A percentile compares a stretch with the other conserved stretches of the same genome.
Conservation (phyloP, 2,113 vertebrate species). For the Uropsilus gracilis region DNA sequence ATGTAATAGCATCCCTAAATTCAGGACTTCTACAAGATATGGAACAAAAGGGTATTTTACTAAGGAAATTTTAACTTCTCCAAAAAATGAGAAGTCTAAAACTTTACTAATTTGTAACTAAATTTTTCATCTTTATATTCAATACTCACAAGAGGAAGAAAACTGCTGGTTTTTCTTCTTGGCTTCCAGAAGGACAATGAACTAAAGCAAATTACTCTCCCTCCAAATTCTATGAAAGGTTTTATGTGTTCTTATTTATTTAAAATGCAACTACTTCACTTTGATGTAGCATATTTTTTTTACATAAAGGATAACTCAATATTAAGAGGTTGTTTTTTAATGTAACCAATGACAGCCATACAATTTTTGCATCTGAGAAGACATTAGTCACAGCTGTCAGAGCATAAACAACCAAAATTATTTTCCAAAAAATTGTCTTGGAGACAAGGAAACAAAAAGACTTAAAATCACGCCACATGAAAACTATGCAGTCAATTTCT, state of each 20-base stretch:
- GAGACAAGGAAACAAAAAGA: not conserved
- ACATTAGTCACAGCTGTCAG: not conserved
- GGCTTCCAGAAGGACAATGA: slow-evolving; percentile 58
- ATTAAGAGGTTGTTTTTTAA: slow-evolving; percentile 45
- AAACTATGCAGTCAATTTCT: not conserved
- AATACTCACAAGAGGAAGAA: slow-evolving; percentile 72
- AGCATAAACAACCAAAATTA: not conserved
- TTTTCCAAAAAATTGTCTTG: not conserved
- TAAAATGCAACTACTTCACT: slow-evolving; percentile 78
- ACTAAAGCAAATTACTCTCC: slow-evolving; percentile 71
- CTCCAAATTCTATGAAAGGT: slow-evolving; percentile 80
- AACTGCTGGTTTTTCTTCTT: not conserved
- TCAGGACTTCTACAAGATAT: not conserved
- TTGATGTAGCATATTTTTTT: slow-evolving; percentile 86
- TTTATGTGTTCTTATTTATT: slow-evolving; percentile 77
- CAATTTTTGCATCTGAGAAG: slow-evolving; percentile 10
- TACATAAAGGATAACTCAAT: slow-evolving; percentile 65
- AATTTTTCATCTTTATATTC: slow-evolving; percentile 69
- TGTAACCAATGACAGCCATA: not conserved
- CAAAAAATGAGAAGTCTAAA: slow-evolving; percentile 59
- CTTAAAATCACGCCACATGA: slow-evolving; percentile 4
- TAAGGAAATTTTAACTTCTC: slow-evolving; percentile 59
- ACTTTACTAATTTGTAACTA: not conserved
- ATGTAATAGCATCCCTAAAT: not conserved
- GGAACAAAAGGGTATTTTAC: slow-evolving; percentile 27